These are phyloP conservation scores for Cydia splendana DNA, from an alignment of 1,140 invertebrate genomes.

Conservation along the genomic window DNA sequence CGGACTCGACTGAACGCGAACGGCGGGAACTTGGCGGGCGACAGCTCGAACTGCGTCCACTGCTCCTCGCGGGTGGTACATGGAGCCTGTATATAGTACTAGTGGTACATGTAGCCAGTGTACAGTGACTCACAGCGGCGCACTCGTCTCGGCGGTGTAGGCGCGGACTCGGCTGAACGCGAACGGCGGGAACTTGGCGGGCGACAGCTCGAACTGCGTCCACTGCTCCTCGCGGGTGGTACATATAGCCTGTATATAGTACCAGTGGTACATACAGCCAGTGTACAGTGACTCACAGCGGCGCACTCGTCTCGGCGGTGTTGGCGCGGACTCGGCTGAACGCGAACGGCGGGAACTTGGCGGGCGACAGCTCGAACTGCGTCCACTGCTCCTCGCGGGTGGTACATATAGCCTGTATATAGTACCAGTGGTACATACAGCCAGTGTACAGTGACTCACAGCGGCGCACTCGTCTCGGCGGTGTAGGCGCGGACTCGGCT, in stretches of 20 bases:
- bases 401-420: conserved; percentile 37
- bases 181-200: conserved; percentile 89
- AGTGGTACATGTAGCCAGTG: neutral
- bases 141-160: neutral
- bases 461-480: neutral
- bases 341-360: conserved; percentile 90
- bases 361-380: conserved; percentile 86
- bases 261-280: too few relatives aligned
- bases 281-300: too few relatives aligned
- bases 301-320: neutral
- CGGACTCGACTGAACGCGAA: conserved; percentile 93
- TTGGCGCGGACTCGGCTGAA: conserved; percentile 89
- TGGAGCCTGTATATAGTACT: too few relatives aligned
- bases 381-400: conserved; percentile 82
- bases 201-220: conserved; percentile 86
- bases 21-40: conserved; percentile 87
- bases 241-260: too few relatives aligned
- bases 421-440: too few relatives aligned
- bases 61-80: conserved; percentile 80
- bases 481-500: conserved; percentile 85
- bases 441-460: neutral
- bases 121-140: too few relatives aligned
- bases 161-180: conserved; percentile 90
- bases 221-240: conserved; percentile 81
- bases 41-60: conserved; percentile 86